A percentile compares a stretch with the other conserved stretches of the same genome.
Evolutionary conservation across 2,113 vertebrate species (phyloP).

Genomic region (Amia ocellicauda): DNA sequence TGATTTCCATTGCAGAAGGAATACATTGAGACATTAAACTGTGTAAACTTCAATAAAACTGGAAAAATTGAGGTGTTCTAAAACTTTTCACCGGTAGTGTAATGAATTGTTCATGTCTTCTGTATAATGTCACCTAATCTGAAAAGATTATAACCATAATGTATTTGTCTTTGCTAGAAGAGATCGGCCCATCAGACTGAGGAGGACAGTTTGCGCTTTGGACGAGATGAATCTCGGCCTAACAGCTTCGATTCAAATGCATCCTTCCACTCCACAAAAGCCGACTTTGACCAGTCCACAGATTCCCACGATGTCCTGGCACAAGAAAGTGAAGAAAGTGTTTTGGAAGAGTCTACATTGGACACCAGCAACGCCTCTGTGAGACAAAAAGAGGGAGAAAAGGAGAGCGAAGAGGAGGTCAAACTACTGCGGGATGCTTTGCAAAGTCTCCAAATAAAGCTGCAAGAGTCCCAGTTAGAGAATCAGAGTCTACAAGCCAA

Average conservation of each 20-base stretch:
- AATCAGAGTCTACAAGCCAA: slow-evolving; percentile 65
- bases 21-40: too few relatives aligned
- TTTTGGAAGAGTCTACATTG: background rate
- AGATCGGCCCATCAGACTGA: slow-evolving; percentile 48
- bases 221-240: slow-evolving; percentile 56
- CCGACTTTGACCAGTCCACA: slow-evolving; percentile 60
- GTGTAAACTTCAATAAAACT: too few relatives aligned
- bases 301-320: slow-evolving; percentile 28
- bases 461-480: slow-evolving; percentile 71
- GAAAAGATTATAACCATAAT: too few relatives aligned
- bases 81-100: too few relatives aligned
- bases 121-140: too few relatives aligned
- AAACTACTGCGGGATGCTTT: slow-evolving; percentile 68
- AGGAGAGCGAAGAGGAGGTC: slow-evolving; percentile 55
- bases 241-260: slow-evolving; percentile 67
- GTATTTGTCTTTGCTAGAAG: slow-evolving; percentile 42
- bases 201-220: slow-evolving; percentile 26
- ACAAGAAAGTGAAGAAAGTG: slow-evolving; percentile 21
- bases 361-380: slow-evolving; percentile 18
- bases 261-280: slow-evolving; percentile 71
- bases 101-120: too few relatives aligned
- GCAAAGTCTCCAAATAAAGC: slow-evolving; percentile 67
- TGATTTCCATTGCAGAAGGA: too few relatives aligned
- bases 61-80: too few relatives aligned
- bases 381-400: slow-evolving; percentile 10